phyloP scores from a whole-genome alignment of 1,140 invertebrate species.

The Gerris buenoi region DNA sequence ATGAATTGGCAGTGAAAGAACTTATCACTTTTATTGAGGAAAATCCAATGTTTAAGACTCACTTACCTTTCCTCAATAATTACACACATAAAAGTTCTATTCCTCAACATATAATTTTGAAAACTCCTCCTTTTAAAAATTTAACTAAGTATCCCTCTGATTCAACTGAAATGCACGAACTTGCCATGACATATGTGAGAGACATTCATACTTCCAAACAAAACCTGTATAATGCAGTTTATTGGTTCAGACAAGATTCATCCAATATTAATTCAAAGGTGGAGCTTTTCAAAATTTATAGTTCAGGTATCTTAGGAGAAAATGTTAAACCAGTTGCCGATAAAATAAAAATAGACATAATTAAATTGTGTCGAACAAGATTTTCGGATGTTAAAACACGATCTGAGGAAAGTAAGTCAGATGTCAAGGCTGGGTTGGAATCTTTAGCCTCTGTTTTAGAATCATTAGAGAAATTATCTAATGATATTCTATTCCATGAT shows the following conservation, averaged over 20 bases:
- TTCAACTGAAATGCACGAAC: background rate
- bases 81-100: background rate
- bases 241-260: background rate
- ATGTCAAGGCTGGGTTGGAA: too few relatives aligned
- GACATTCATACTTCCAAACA: too few relatives aligned
- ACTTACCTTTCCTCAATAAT: background rate
- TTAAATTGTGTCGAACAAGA: too few relatives aligned
- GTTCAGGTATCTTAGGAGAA: background rate
- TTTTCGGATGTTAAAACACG: too few relatives aligned
- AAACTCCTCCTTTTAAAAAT: background rate
- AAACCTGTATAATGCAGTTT: background rate
- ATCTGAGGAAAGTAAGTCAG: too few relatives aligned
- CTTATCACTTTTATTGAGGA: background rate
- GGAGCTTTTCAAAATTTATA: background rate
- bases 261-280: background rate
- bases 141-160: background rate
- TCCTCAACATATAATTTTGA: background rate
- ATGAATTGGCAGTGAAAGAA: background rate
- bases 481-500: too few relatives aligned
- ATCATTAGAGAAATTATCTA: too few relatives aligned
- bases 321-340: background rate
- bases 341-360: too few relatives aligned
- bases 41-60: background rate
- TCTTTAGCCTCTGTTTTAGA: too few relatives aligned
- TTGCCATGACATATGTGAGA: background rate